Base-by-base conservation (phyloP, 2,113 vertebrate genomes). In the Gymnorhina tibicen region DNA sequence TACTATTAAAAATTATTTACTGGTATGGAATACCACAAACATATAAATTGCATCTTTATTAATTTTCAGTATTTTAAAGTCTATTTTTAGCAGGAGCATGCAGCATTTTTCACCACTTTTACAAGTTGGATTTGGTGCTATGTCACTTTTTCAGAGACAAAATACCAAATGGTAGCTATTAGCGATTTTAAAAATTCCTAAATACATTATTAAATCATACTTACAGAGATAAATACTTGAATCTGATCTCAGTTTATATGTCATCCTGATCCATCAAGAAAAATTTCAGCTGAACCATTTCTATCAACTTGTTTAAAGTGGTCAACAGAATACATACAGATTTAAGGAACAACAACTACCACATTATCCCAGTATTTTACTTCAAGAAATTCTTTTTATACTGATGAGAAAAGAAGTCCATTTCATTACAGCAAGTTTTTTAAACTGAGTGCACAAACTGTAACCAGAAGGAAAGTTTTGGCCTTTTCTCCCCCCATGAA, bases 401-500 rank as follows among this genome's bases (percentile, higher is more conserved):
- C 32, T 58, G 41, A 63, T 60, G n/a, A 85, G 59, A 72, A 93
- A 88, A 84, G 7, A 83, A 94, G 18, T 44, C 53, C 32, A 76
- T 78, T 95, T 78, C 55, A 78, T 77, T 85, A 50, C 4, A 2
- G 33, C 42, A 87, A 77, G 6, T 52, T 32, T 85, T 53, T 86
- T 83, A 91, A n/a, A 53, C n/a, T 56, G 70, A 87, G 47, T 83
- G 69, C 68, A 95, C 58, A 95, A 97, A 97, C 81, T 68, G 20
- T 52, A 85, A 68, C 32, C 44, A 60, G 26, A 62, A 44, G 60
- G 94, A 91, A 91, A 47, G 46, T 64, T 92, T 69, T 76, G 46
- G 64, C 20, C 93, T 97, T 97, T 97, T 85, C 55, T 93, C 55
- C 46, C 56, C 69, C 41, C 55, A 59, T 11, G 90, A 92, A 95